Base-by-base conservation (phyloP, 2,113 vertebrate species). In the Lycocorax pyrrhopterus region DNA sequence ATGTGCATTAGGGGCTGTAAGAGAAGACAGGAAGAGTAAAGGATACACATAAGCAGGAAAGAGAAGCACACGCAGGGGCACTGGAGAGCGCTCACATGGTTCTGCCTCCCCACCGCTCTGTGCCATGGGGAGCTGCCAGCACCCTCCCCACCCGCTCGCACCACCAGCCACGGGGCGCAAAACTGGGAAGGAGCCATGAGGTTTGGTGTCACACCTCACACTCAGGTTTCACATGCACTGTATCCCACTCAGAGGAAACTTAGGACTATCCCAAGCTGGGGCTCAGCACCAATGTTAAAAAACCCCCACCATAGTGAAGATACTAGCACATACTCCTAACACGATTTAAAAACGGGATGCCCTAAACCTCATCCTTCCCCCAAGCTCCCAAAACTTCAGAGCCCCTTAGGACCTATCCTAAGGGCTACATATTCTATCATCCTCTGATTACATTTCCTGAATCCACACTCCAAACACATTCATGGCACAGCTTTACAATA, bases 1-100 rank as follows among this genome's bases (percentile, higher is more conserved):
- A 78, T 52, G 55, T 92, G 83, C 93, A 93, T 95, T 95, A 94
- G 81, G 66, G 84, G 71, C 91, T 96, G 91, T 87, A 94, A 95
- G 78, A 90, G 53, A 85, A 87, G 93, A 91, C 81, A 73, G 59
- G 17, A 37, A 80, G 74, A 78, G 73, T 17, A 92, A 84, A 87
- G 87, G 55, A 84, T 67, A 69, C 2, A 32, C 43, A 15, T 7
- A n/a, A 51, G n/a, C 74, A 90, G 64, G 82, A 62, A 90, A 35
- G 18, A 59, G 37, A 63, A 71, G 29, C 5, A 3, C 35, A 5
- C 0, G 1, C 5, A 2, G 66, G 13, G 21, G 44, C 41, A 44
- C 17, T 3, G 17, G 55, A 51, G 53, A 62, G 9, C 0, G 0
- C 16, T 68, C 5, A 1, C 15, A 1, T 0, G 0, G 43, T 20